phyloP scores from a whole-genome alignment of 2,113 vertebrate species.

The Cololabis saira region DNA sequence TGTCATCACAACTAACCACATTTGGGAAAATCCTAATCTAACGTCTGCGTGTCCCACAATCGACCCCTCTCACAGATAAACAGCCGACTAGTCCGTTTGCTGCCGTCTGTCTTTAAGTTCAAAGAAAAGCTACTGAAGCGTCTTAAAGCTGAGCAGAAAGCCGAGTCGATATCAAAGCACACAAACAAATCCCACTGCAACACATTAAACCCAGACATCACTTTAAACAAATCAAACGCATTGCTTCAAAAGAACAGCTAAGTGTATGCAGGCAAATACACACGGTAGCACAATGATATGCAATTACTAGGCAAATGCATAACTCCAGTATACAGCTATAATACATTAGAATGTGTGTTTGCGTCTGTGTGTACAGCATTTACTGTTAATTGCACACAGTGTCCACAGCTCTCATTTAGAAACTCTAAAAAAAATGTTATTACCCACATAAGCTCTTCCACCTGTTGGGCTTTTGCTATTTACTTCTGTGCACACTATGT shows the following conservation, averaged over 20 bases:
- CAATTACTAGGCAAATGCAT: constrained; percentile 44
- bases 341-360: constrained; percentile 15
- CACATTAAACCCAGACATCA: constrained; percentile 76
- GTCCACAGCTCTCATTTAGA: constrained; percentile 68
- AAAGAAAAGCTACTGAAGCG: constrained; percentile 68
- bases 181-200: constrained; percentile 78
- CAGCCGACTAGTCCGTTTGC: constrained; percentile 40
- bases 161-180: constrained; percentile 73
- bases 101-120: constrained; percentile 62
- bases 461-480: constrained; percentile 61
- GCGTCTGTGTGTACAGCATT: constrained; percentile 38
- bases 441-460: constrained; percentile 72
- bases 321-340: constrained; percentile 6
- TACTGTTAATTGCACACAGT: constrained; percentile 57
- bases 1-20: constrained; percentile 44
- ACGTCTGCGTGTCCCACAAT: constrained; percentile 31
- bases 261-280: constrained; percentile 54
- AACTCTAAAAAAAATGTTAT: constrained; percentile 72
- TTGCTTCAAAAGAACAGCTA: constrained; percentile 72
- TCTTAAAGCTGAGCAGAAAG: constrained; percentile 69
- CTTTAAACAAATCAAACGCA: constrained; percentile 77
- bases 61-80: constrained; percentile 46
- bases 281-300: constrained; percentile 53
- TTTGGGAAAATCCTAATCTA: constrained; percentile 63
- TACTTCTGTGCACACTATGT: constrained; percentile 5